These are phyloP conservation scores for Oxyura jamaicensis DNA, from an alignment of 2,113 vertebrate species.

Conservation along the genomic window DNA sequence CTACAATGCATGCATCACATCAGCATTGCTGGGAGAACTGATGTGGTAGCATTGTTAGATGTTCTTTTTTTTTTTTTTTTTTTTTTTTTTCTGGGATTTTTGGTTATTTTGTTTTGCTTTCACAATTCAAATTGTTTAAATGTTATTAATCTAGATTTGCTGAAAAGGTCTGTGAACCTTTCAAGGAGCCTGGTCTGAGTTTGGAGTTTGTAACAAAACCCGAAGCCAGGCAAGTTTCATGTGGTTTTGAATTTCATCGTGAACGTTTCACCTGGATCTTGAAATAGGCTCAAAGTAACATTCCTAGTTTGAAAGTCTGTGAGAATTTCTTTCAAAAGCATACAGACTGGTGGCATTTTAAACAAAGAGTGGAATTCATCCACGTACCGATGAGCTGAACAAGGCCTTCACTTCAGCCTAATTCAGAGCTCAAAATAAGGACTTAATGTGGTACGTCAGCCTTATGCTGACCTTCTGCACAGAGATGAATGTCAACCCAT, in stretches of 20 bases:
- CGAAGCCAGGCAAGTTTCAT: constrained; percentile 22
- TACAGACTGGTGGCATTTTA: constrained; percentile 47
- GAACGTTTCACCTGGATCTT: constrained; percentile 41
- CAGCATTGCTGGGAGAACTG: neutral
- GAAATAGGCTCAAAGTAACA: constrained; percentile 72
- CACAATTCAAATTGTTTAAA: constrained; percentile 63
- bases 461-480: neutral
- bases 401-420: constrained; percentile 11
- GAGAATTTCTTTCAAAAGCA: constrained; percentile 70
- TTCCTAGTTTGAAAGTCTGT: constrained; percentile 62
- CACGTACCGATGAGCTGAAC: neutral
- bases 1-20: neutral
- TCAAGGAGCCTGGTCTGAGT: constrained; percentile 45
- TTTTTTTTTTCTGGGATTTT: neutral
- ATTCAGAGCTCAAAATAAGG: constrained; percentile 17
- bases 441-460: neutral
- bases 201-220: constrained; percentile 62
- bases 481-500: neutral
- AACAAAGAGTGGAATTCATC: constrained; percentile 15
- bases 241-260: constrained; percentile 55
- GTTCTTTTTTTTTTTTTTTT: constrained; percentile 48
- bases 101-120: constrained; percentile 38
- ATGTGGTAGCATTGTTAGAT: constrained; percentile 38
- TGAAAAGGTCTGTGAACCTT: constrained; percentile 45
- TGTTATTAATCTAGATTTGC: constrained; percentile 35